Percentiles rank a stretch among this genome's conserved stretches.
phyloP scores from a whole-genome alignment of 53 echinoderm and acorn worm genomes.

The Mesocentrotus franciscanus region DNA sequence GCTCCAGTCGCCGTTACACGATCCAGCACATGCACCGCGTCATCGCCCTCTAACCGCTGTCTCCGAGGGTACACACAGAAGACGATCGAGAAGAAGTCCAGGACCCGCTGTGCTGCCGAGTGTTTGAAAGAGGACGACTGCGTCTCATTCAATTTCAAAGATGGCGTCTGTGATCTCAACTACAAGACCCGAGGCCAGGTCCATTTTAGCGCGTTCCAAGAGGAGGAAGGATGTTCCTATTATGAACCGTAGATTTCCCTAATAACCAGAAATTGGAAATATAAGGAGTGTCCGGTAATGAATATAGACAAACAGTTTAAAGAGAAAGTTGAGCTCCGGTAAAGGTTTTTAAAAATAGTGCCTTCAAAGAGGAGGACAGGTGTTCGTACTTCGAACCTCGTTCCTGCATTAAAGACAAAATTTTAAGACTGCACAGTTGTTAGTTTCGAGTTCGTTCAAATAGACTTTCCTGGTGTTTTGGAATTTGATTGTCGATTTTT shows the following conservation, averaged over 20 bases:
- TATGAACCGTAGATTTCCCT: background rate
- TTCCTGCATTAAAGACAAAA: too few relatives aligned
- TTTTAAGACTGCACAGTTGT: too few relatives aligned
- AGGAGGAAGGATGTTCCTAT: background rate
- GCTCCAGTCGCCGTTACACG: background rate
- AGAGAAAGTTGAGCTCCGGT: background rate
- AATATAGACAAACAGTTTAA: too few relatives aligned
- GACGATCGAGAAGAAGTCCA: background rate
- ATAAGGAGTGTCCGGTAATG: too few relatives aligned
- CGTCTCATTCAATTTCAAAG: conserved; percentile 17
- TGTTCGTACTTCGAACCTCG: too few relatives aligned
- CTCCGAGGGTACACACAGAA: background rate
- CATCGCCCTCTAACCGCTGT: background rate
- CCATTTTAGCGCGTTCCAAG: background rate
- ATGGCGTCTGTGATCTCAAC: conserved; percentile 28
- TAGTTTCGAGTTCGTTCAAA: too few relatives aligned
- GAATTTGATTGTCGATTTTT: too few relatives aligned
- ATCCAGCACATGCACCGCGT: background rate
- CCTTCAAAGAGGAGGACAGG: too few relatives aligned
- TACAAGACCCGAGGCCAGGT: background rate
- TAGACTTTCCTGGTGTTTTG: too few relatives aligned
- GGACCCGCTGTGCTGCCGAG: conserved; percentile 5
- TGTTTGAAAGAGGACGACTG: background rate
- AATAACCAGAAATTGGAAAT: too few relatives aligned
- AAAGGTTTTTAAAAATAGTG: background rate